These are phyloP conservation scores for Sardinella longiceps DNA, from an alignment of 2,797 vertebrate genomes.

Conservation along the genomic window DNA sequence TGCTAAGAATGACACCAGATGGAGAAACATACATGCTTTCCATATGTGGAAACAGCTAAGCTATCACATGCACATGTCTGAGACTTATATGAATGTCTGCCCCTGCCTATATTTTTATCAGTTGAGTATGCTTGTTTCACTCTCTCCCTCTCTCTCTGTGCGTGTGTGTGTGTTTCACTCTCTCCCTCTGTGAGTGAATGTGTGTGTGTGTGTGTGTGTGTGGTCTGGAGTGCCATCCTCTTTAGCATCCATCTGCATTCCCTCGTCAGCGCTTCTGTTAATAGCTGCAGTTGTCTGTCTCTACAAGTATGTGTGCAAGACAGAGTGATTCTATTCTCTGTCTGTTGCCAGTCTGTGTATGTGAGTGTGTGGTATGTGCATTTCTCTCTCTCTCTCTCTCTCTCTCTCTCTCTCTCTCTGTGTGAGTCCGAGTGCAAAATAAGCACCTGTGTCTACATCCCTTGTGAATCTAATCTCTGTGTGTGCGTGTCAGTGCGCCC, in stretches of 20 bases:
- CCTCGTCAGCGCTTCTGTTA: not conserved
- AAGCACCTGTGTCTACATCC: not conserved
- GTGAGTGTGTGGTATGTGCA: not conserved
- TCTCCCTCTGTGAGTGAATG: no score
- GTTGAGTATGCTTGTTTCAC: not conserved
- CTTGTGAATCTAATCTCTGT: not conserved
- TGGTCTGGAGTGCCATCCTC: conserved; percentile 12
- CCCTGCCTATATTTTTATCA: not conserved
- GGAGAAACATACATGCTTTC: not conserved
- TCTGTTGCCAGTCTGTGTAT: not conserved
- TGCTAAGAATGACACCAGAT: not conserved
- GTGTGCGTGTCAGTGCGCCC: conserved; percentile 64
- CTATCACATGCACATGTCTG: not conserved
- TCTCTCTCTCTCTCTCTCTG: not conserved
- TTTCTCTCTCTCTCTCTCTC: not conserved
- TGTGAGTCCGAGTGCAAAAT: conserved; percentile 14
- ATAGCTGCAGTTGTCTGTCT: not conserved
- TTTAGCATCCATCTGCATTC: not conserved
- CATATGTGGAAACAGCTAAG: not conserved
- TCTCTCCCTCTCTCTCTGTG: no score
- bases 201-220: conserved; percentile 26
- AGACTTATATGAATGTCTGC: not conserved
- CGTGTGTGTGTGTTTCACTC: not conserved
- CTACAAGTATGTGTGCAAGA: not conserved
- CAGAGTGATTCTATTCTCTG: not conserved